Evolutionary conservation across 1,140 invertebrate species (phyloP).

Genomic region (Fragariocoptes setiger): DNA sequence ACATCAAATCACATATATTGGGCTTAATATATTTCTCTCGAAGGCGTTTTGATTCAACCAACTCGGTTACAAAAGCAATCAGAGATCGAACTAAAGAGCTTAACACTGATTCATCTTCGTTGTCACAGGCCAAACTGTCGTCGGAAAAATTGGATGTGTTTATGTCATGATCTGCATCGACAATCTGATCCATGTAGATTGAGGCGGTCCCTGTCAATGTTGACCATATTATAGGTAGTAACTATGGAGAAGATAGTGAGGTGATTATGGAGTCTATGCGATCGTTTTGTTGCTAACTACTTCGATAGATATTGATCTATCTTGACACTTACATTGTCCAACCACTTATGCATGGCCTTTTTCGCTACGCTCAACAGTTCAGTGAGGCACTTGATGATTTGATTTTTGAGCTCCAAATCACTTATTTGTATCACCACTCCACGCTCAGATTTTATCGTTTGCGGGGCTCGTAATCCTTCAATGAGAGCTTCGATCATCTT

Average conservation of each 20-base stretch:
- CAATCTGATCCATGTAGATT: too few species aligned
- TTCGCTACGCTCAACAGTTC: slow-evolving; percentile 15
- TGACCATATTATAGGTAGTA: too few species aligned
- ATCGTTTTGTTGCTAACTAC: too few species aligned
- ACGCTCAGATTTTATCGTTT: slow-evolving; percentile 12
- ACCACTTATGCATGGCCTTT: slow-evolving; percentile 27
- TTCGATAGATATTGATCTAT: too few species aligned
- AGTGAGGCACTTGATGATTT: slow-evolving; percentile 23
- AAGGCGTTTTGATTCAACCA: slow-evolving; percentile 28
- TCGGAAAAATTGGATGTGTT: too few species aligned
- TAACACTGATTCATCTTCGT: too few species aligned
- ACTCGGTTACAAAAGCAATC: slow-evolving; percentile 35
- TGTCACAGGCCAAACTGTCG: too few species aligned
- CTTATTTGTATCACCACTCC: slow-evolving; percentile 22
- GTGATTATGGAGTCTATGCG: too few species aligned
- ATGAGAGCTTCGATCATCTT: slow-evolving; percentile 37
- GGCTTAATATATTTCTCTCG: slow-evolving; percentile 28
- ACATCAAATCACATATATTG: slow-evolving; percentile 32
- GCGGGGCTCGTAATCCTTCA: slow-evolving; percentile 24
- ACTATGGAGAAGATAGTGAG: too few species aligned
- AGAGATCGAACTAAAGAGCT: slow-evolving; percentile 37
- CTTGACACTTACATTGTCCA: too few species aligned
- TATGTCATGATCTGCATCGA: too few species aligned
- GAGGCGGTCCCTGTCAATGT: too few species aligned
- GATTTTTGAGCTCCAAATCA: slow-evolving; percentile 35